Base-by-base conservation (phyloP, 2,888 invertebrate genomes). In the Phania funesta region DNA sequence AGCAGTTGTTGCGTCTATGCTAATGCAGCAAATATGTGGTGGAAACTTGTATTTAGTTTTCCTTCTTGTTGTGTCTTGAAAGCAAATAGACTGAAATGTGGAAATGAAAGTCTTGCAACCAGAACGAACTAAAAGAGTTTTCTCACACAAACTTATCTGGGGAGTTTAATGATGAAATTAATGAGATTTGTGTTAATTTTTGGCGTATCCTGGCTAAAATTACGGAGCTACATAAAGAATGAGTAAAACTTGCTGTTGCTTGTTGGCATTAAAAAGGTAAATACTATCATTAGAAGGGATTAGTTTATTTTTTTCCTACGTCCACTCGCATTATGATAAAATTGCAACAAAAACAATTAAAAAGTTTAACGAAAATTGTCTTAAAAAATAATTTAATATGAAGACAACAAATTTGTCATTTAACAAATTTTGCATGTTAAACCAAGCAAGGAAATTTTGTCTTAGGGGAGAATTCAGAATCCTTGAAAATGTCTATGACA, bases 111-210 rank as follows among this genome's bases (percentile, higher is more conserved):
- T 58, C 77, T 74, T 74, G 35, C n/a, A 73, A 22, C 38, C 48
- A 64, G 18, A 18, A 71, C 7, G 29, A 44, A 60, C 50, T 44
- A 2, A 48, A 22, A 41, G 11, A 46, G 22, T 38, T 67, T 67
- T 58, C 50, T 67, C 9, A 5, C 20, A 60, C 54, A 77, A 80
- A 84, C 73, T 85, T 84, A 84, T 84, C 80, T 80, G 71, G 38
- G 74, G 64, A 67, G 74, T 79, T 82, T 83, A 84, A 78, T 80
- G 80, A 80, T 77, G 75, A 84, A 83, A 84, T 85, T 85, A 85
- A 84, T 84, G 83, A 80, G 84, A 84, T 84, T 84, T 78, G 82
- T 70, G 82, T 74, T 78, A 78, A 82, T 74, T 82, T 78, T 67
- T 52, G 50, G 62, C 44, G 54, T 62, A 60, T 60, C 52, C 67